phyloP scores from a whole-genome alignment of 2,113 vertebrate genomes.

The Poeciliopsis retropinna region DNA sequence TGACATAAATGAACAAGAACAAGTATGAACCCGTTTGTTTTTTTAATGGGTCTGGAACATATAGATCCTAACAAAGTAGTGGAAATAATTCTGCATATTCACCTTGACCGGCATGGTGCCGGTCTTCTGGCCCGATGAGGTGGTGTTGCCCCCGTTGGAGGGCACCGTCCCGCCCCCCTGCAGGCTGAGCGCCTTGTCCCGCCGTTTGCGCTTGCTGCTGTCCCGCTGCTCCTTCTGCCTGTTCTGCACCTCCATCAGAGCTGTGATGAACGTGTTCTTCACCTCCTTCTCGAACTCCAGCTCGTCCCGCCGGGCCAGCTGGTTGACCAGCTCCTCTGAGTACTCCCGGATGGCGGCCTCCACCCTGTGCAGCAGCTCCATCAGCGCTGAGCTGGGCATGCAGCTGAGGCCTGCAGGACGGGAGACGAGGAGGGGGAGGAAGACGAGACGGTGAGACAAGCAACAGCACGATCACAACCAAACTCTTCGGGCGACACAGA shows the following conservation, averaged over 20 bases:
- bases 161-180: slow-evolving; percentile 68
- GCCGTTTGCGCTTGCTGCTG: slow-evolving; percentile 85
- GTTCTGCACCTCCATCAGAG: slow-evolving; percentile 93
- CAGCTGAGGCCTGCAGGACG: slow-evolving; percentile 81
- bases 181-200: slow-evolving; percentile 88
- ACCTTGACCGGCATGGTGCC: slow-evolving; percentile 91
- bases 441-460: not conserved
- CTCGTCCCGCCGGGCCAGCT: slow-evolving; percentile 90
- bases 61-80: no score
- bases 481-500: not conserved
- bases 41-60: not conserved
- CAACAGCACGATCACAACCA: not conserved
- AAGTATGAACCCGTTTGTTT: no score
- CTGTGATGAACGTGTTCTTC: slow-evolving; percentile 94
- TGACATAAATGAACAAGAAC: no score
- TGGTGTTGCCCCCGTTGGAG: slow-evolving; percentile 31
- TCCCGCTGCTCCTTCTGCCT: slow-evolving; percentile 92
- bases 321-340: slow-evolving; percentile 90
- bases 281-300: slow-evolving; percentile 95
- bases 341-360: slow-evolving; percentile 86
- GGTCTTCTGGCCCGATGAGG: slow-evolving; percentile 74
- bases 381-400: slow-evolving; percentile 83
- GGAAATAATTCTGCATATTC: not conserved
- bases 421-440: no score
- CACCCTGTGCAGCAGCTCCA: slow-evolving; percentile 84